Evolutionary conservation across 92 coral and sea anemone genomes (phyloP), one percentile per base, ranked within the genome.

Genomic region (Siderastrea radians): DNA sequence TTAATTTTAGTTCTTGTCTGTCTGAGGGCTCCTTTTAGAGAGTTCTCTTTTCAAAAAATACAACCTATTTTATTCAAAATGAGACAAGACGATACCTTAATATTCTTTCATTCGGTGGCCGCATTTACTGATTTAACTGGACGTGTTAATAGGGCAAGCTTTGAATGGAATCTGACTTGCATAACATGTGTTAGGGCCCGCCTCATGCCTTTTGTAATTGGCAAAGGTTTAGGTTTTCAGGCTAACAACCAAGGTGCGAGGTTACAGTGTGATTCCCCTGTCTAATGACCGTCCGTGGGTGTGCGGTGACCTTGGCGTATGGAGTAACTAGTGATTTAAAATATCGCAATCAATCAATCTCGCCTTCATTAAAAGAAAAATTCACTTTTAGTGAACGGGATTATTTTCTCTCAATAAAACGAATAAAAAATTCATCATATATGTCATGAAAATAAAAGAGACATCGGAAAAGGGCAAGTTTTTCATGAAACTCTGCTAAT

Each of bases 21-120:
- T 13, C 19, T n/a, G 19, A 16, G 72, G 47, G 14, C 14, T 44
- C 4, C 11, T 26, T 67, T 44, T 38, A n/a, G 57, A 8, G 3
- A 12, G 38, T 9, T 16, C 49, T 44, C 43, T 76, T 43, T 14
- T 59, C 63, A 46, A 58, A 76, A 76, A 76, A 6, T 38, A 45
- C 67, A 58, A 38, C 14, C 49, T n/a, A 10, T 67, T 38, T 67
- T 67, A 6, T 16, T 14, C 47, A 10, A 49, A 67, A 67, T 38
- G 49, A 12, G 43, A 67, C 72, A 67, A 67, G 43, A 38, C 47
- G 5, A n/a, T 47, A n/a, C 11, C 49, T 61, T 62, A 26, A 8
- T 55, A 55, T 4, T 61, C 71, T 78, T 47, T 61, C 38, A 48
- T 62, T 44, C 62, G 82, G 82, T 78, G 82, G 70, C 48, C 55